phyloP scores from a whole-genome alignment of 2,113 vertebrate species.

The Turnix velox region DNA sequence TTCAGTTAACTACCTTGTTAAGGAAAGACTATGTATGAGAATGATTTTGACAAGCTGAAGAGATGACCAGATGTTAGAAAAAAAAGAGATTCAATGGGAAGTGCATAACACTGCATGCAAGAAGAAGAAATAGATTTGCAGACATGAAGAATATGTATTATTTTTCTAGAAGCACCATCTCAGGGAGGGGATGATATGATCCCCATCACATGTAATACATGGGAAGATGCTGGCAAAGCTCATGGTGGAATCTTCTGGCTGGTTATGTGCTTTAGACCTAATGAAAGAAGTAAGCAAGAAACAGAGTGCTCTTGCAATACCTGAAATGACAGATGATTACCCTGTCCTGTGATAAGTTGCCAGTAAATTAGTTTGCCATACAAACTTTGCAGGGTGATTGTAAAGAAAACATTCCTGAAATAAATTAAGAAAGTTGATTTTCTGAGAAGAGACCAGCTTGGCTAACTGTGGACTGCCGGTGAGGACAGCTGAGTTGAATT shows the following conservation, averaged over 20 bases:
- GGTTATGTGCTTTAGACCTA: background rate
- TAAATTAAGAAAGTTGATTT: background rate
- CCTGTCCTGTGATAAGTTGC: background rate
- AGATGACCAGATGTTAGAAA: background rate
- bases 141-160: background rate
- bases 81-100: background rate
- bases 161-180: background rate
- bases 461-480: background rate
- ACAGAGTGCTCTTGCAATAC: background rate
- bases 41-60: background rate
- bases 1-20: background rate
- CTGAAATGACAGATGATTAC: background rate
- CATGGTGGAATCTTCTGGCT: background rate
- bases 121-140: background rate
- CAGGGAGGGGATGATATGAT: no score
- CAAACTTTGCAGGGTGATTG: background rate
- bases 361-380: background rate
- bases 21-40: background rate
- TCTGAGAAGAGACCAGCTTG: background rate
- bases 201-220: background rate
- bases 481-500: background rate
- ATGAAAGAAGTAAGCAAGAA: background rate
- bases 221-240: background rate
- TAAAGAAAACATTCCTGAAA: background rate
- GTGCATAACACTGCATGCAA: background rate